Base-by-base conservation (phyloP, 2,797 vertebrate species). In the Dicrostonyx torquatus region DNA sequence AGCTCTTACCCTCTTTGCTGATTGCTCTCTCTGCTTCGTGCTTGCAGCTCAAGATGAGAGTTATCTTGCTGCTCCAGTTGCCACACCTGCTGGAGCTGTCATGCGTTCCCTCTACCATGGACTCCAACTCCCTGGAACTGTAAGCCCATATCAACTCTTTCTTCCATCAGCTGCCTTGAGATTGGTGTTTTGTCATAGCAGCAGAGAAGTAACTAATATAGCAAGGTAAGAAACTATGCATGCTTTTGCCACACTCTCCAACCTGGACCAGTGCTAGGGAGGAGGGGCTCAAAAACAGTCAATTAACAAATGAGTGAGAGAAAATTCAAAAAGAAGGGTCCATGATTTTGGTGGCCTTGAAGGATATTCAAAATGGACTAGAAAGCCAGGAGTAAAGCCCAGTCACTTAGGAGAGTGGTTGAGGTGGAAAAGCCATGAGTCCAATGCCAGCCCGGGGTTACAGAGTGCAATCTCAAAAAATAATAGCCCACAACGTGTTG, bases 221-320 rank as follows among this genome's bases (percentile, higher is more conserved):
- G 0, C 55, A 34, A 94, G 8, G 15, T 37, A 43, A 77, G 85
- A n/a, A 11, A 17, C 40, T 68, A 24, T 15, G 31, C 73, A 29
- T 40, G 26, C 45, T 64, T 91, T 31, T 24, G 90, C 43, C 53
- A 86, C 20, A 60, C 0, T 48, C 66, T 20, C 68, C 92, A 60
- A 68, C 53, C 53, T 48, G 15, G 4, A 85, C 84, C 22, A 64
- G 29, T 48, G 10, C 34, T 55, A 58, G 12, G 37, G 94, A 94
- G 62, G 34, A 93, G 34, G 37, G 64, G 53, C 48, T 91, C 75
- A 92, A 75, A 53, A 94, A 82, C 5, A 60, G 60, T 80, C 77
- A 82, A 83, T 55, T 93, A 72, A 73, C 66, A 86, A 83, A 91
- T 55, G 83, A 89, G 66, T 66, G 17, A 89, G 82, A 76, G 62